Conservation (phyloP, 2,888 invertebrate species). For the Alentia gelatinosa region DNA sequence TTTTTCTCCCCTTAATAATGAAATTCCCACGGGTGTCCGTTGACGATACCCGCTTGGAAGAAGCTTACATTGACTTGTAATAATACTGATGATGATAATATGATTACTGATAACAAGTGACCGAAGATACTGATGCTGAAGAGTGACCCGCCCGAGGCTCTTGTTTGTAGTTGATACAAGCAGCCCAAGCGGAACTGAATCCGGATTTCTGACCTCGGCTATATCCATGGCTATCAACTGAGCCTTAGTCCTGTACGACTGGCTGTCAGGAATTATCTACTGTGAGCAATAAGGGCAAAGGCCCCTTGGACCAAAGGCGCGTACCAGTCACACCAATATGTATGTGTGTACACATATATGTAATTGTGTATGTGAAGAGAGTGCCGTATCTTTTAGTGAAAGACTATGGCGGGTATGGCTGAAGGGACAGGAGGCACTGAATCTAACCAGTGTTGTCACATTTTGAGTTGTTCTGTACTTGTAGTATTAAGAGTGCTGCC, state of each 20-base stretch:
- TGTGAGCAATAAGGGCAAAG: slow-evolving; percentile 27
- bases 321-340: neutral
- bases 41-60: neutral
- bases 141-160: neutral
- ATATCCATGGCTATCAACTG: slow-evolving; percentile 28
- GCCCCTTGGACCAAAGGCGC: neutral
- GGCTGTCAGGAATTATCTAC: slow-evolving; percentile 16
- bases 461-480: neutral
- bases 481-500: neutral
- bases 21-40: neutral
- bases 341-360: no score
- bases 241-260: neutral
- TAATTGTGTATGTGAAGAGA: no score
- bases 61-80: slow-evolving; percentile 22
- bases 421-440: no score
- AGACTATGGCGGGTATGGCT: neutral
- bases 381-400: no score
- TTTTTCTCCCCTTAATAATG: no score
- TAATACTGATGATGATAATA: neutral
- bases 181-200: neutral
- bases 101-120: no score
- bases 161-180: neutral
- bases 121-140: slow-evolving; percentile 11
- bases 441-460: neutral
- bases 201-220: slow-evolving; percentile 34